Conservation (phyloP, 2,888 invertebrate species). For the Synanthedon vespiformis region DNA sequence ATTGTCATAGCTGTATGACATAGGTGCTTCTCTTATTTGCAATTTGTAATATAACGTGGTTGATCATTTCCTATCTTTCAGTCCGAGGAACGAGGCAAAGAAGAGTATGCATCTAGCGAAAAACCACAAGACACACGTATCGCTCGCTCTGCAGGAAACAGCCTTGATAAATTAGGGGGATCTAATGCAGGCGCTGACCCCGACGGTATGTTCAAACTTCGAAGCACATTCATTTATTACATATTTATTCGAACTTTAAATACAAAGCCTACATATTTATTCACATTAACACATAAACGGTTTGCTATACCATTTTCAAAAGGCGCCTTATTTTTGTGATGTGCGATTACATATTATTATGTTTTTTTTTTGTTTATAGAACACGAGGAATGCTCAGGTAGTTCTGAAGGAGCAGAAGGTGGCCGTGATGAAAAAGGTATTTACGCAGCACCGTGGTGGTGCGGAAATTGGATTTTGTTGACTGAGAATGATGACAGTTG, state of each 20-base stretch:
- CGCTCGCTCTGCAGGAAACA: slow-evolving; percentile 79
- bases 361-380: slow-evolving; percentile 36
- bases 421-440: slow-evolving; percentile 76
- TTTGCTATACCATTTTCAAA: too few species aligned
- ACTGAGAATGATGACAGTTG: slow-evolving; percentile 58
- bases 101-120: slow-evolving; percentile 69
- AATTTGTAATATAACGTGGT: background rate
- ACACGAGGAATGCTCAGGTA: slow-evolving; percentile 69
- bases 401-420: slow-evolving; percentile 55
- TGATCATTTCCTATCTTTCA: slow-evolving; percentile 17
- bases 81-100: slow-evolving; percentile 81
- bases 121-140: slow-evolving; percentile 65
- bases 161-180: slow-evolving; percentile 75
- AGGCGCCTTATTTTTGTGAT: too few species aligned
- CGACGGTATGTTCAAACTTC: slow-evolving; percentile 36
- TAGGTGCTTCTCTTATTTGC: background rate
- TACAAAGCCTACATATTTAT: too few species aligned
- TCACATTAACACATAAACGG: too few species aligned
- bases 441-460: slow-evolving; percentile 83
- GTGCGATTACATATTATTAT: too few species aligned
- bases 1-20: too few species aligned
- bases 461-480: slow-evolving; percentile 79
- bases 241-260: too few species aligned
- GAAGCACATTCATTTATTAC: too few species aligned
- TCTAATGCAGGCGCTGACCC: slow-evolving; percentile 77